Percentiles rank a stretch among this genome's conserved stretches.
Evolutionary conservation across 1,140 invertebrate species (phyloP).

Genomic region (Arctopsyche grandis): DNA sequence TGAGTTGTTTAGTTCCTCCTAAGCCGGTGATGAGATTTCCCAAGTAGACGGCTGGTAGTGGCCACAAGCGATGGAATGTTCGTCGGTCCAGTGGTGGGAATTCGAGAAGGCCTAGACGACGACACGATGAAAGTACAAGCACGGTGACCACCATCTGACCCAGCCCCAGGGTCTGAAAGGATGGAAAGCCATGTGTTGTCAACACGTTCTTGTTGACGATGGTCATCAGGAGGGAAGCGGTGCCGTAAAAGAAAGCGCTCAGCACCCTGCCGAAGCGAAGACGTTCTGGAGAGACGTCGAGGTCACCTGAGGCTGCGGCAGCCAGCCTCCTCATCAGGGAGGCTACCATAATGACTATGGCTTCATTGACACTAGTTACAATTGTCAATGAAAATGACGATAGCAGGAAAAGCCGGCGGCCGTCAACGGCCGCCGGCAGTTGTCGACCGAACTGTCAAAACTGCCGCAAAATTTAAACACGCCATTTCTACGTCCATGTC

Average conservation of each 20-base stretch:
- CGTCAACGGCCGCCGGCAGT: neutral
- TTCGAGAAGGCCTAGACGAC: constrained; percentile 76
- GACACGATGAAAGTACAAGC: constrained; percentile 79
- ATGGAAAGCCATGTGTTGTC: constrained; percentile 90
- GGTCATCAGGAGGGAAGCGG: constrained; percentile 93
- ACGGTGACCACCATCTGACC: constrained; percentile 94
- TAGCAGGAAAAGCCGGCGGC: neutral
- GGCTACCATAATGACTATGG: neutral
- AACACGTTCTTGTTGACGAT: constrained; percentile 97
- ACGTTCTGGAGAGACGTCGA: neutral
- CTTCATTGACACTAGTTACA: no score
- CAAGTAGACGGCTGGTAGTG: constrained; percentile 92
- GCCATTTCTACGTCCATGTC: no score
- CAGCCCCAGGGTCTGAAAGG: constrained; percentile 88
- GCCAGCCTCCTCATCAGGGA: neutral
- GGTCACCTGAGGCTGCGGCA: neutral
- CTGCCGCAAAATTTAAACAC: neutral
- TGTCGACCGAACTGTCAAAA: neutral
- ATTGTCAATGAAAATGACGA: no score
- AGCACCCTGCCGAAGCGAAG: constrained; percentile 57
- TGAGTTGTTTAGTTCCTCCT: constrained; percentile 95
- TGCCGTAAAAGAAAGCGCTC: constrained; percentile 84
- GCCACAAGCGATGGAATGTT: constrained; percentile 86
- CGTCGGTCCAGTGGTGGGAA: constrained; percentile 78
- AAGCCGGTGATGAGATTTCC: constrained; percentile 96